Conservation (phyloP, 2,888 invertebrate species). For the Diplazon laetatorius region DNA sequence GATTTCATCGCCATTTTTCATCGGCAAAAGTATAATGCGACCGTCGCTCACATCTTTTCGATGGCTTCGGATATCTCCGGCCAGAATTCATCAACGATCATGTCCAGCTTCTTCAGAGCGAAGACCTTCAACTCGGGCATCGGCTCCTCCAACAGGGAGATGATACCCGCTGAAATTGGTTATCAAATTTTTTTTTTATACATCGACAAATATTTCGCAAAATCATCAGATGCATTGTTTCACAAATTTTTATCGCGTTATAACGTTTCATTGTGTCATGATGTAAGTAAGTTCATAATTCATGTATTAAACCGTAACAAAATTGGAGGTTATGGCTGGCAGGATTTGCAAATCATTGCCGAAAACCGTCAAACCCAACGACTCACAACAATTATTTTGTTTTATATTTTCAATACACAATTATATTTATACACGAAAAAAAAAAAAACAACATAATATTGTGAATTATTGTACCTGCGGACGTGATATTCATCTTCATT, state of each 20-base stretch:
- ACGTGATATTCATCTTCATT: constrained; percentile 82
- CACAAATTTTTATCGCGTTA: neutral
- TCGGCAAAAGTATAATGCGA: too few relatives aligned
- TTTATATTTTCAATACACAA: too few relatives aligned
- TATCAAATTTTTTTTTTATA: too few relatives aligned
- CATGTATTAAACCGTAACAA: constrained; percentile 41
- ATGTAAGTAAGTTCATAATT: neutral
- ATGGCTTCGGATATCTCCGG: constrained; percentile 99
- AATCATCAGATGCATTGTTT: neutral
- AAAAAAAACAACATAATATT: neutral
- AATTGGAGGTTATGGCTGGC: constrained; percentile 73
- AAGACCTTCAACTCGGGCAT: constrained; percentile 96
- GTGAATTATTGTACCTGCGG: constrained; percentile 77
- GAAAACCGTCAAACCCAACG: constrained; percentile 39
- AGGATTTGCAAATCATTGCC: constrained; percentile 78
- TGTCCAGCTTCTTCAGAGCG: constrained; percentile 95
- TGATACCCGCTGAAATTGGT: constrained; percentile 90
- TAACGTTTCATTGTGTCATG: neutral
- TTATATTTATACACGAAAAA: neutral
- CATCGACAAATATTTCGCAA: constrained; percentile 13
- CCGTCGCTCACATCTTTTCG: constrained; percentile 91
- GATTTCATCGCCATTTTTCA: too few relatives aligned
- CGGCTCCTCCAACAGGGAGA: constrained; percentile 97
- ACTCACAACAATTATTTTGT: constrained; percentile 14
- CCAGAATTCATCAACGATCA: constrained; percentile 99